A percentile compares a stretch with the other conserved stretches of the same genome.
Evolutionary conservation across 2,113 vertebrate species (phyloP).

Genomic region (Pristiophorus japonicus): DNA sequence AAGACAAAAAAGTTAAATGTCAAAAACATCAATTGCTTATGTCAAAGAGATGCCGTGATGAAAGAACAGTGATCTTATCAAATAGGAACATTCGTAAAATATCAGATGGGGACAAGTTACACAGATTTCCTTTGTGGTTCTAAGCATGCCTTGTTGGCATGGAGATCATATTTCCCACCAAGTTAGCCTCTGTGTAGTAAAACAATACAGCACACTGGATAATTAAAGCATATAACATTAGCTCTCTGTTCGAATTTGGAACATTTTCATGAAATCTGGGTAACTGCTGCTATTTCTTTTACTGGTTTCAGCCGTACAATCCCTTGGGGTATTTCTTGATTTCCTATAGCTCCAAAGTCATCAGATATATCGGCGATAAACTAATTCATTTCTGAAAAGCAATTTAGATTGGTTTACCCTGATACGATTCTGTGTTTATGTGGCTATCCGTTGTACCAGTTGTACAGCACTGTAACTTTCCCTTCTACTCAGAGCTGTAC

Average conservation of each 20-base stretch:
- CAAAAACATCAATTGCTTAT: not conserved
- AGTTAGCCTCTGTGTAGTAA: not conserved
- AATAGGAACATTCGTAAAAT: not conserved
- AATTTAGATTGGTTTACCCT: not conserved
- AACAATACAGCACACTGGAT: not conserved
- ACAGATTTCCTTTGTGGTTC: not conserved
- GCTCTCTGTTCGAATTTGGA: constrained; percentile 2
- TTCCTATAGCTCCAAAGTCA: not conserved
- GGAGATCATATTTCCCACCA: not conserved
- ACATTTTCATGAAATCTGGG: constrained; percentile 3
- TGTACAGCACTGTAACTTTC: not conserved
- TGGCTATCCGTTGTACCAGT: not conserved
- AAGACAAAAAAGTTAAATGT: not conserved
- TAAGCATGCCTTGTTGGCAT: too few relatives aligned
- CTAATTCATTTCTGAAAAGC: not conserved
- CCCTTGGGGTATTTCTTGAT: not conserved
- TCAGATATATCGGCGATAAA: not conserved
- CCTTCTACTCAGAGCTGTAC: not conserved
- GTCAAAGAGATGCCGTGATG: not conserved
- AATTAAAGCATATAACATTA: not conserved
- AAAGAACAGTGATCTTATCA: not conserved
- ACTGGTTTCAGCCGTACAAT: not conserved
- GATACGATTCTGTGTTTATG: not conserved
- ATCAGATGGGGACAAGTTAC: not conserved
- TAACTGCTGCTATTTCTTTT: not conserved